Evolutionary conservation across 2,888 invertebrate species (phyloP), one percentile per base, ranked within the genome.

Genomic region (Drosophila sordidula): DNA sequence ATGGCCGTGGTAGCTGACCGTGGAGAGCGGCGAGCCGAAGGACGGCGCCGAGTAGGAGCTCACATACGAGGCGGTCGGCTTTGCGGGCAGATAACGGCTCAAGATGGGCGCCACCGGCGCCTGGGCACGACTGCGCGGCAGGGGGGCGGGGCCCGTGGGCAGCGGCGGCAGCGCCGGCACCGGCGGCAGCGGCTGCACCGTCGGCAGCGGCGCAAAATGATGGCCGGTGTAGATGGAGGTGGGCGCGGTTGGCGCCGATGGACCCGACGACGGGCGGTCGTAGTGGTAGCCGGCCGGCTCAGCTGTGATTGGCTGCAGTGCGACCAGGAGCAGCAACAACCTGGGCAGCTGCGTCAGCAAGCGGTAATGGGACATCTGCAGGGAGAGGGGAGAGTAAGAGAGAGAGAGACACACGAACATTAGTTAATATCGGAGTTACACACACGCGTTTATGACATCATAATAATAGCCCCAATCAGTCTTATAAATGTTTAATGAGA

Each of bases 131-230:
- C 47, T 65, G 3, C 79, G 25, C 0, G 81, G 75, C n/a, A 77
- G 26, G 0, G 85, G 61, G 1, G n/a, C 51, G 0, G 78, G 80
- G 0, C 80, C 78, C 0, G 91, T 91, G 36, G 91, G 90, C 45
- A 91, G 61, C 22, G 89, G 65, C 1, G 90, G 89, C 34, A 92
- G 62, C 16, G 87, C 66, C 3, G 91, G 92, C 38, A 91, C 80
- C 3, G 91, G 86, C 3, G 91, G 91, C 61, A 90, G 55, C 0
- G 91, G 91, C 34, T 75, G 73, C n/a, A 86, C 56, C 5, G 91
- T 90, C 56, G 90, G 75, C 57, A 91, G 11, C 8, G 87, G 75
- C 3, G 67, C 70, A 46, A 91, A 91, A 12, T 78, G 72, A 32
- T 91, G 90, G 0, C 88, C 85, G 2, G 69, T 51, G 16, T 72